phyloP scores from a whole-genome alignment of 2,888 invertebrate species.

The Drosophila kanekoi region DNA sequence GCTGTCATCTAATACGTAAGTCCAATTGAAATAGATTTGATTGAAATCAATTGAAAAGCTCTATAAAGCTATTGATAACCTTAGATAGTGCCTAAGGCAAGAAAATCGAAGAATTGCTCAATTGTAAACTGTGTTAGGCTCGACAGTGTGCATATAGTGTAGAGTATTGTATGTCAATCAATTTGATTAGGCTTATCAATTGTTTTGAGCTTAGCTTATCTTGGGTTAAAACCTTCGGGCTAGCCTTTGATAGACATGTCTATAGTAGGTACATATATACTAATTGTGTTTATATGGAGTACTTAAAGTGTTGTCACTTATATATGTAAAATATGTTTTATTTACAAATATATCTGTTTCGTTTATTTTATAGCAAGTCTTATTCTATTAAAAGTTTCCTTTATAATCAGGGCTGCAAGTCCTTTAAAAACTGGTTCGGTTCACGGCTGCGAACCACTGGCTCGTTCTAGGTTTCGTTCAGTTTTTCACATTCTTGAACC shows the following conservation, averaged over 20 bases:
- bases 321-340: no score
- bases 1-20: neutral
- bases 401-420: no score
- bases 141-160: neutral
- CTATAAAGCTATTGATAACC: constrained; percentile 7
- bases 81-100: constrained; percentile 15
- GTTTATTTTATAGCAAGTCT: no score
- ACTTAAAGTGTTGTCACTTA: neutral
- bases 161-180: constrained; percentile 8
- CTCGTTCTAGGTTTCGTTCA: no score
- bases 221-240: constrained; percentile 47
- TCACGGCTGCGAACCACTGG: no score
- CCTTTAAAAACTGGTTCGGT: no score
- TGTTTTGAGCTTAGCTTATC: constrained; percentile 51
- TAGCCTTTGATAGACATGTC: neutral
- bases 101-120: constrained; percentile 7
- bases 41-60: constrained; percentile 12
- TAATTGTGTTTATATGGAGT: neutral
- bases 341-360: no score
- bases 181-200: constrained; percentile 61
- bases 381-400: no score
- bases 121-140: constrained; percentile 12
- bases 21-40: constrained; percentile 22
- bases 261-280: neutral
- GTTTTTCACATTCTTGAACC: no score